Base-by-base conservation (phyloP, 1,140 invertebrate genomes). In the Papilio aristodemus region DNA sequence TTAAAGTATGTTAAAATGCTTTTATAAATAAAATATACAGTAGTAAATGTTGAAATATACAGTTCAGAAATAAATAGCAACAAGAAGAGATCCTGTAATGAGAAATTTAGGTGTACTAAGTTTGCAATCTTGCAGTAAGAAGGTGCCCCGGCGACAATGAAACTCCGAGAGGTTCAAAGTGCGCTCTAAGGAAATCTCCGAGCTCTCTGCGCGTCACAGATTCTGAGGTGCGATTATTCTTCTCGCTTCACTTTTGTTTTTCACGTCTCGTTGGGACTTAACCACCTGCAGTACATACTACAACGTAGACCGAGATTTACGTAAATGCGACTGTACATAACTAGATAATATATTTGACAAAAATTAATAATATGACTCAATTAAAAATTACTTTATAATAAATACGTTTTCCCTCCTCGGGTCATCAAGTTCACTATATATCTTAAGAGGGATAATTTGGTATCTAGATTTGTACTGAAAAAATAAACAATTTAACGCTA, bases 181-280 rank as follows among this genome's bases (percentile, higher is more conserved):
- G 46, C 46, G 46, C 46, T 54, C 19, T 10, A 50, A 50, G 17
- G 46, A 50, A 50, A 22, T 50, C 46, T 22, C 46, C 46, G 10
- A 54, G 17, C 46, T 54, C 46, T 22, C 46, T 25, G 4, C 46
- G 46, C 10, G 27, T 32, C 46, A 22, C 19, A 54, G 19, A 54
- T 13, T 54, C 46, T 54, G 19, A 22, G 46, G 43, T 19, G 46
- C 46, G 46, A 54, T 54, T 54, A 54, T 54, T 54, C 46, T 22
- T 6, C 2, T 3, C 46, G 19, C 46, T 25, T 22, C 46, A 54
- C 46, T 25, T 54, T 54, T 50, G 46, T 50, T 50, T 54, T 4
- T 17, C 46, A 54, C 17, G 17, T 54, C 46, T 22, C 19, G 19
- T 22, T 50, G 46, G 9, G 46, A 25, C 19, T 22, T 46, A 46